Percentiles rank a stretch among this genome's conserved stretches.
Evolutionary conservation across 2,797 vertebrate species (phyloP).

Genomic region (Merluccius polli): DNA sequence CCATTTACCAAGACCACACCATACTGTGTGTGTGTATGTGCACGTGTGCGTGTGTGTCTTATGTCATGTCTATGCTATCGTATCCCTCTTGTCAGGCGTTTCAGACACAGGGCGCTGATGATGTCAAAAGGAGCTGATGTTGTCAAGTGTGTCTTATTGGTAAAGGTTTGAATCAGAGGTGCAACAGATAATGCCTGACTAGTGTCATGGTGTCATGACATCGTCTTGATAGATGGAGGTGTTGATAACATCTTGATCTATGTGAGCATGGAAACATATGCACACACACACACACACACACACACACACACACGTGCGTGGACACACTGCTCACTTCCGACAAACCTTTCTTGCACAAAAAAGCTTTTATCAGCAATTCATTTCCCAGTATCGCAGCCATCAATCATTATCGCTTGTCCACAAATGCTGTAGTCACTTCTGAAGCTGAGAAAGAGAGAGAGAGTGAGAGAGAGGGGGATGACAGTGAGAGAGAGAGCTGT

Average conservation of each 20-base stretch:
- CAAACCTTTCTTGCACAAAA: slow-evolving; percentile 50
- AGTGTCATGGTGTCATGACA: slow-evolving; percentile 38
- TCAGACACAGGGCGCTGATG: slow-evolving; percentile 21
- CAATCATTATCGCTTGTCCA: slow-evolving; percentile 64
- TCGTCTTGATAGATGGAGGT: background rate
- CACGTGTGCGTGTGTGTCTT: background rate
- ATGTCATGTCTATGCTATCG: slow-evolving; percentile 22
- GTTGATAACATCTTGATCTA: slow-evolving; percentile 19
- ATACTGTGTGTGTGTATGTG: background rate
- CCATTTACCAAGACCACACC: background rate
- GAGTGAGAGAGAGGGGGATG: slow-evolving; percentile 16
- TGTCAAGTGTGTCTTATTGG: slow-evolving; percentile 26
- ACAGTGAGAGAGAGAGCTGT: slow-evolving; percentile 26
- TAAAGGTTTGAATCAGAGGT: slow-evolving; percentile 36
- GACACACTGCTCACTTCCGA: slow-evolving; percentile 18
- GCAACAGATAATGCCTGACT: slow-evolving; percentile 43
- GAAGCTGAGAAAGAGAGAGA: slow-evolving; percentile 33
- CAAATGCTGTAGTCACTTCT: slow-evolving; percentile 50
- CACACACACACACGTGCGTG: slow-evolving; percentile 1
- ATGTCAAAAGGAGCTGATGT: slow-evolving; percentile 6
- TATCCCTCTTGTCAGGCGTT: slow-evolving; percentile 42
- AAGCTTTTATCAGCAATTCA: slow-evolving; percentile 70
- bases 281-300: slow-evolving; percentile 1
- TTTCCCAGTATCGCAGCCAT: slow-evolving; percentile 68
- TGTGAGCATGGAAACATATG: slow-evolving; percentile 11